phyloP scores from a whole-genome alignment of 1,140 invertebrate genomes.

The Drosophila aff. region DNA sequence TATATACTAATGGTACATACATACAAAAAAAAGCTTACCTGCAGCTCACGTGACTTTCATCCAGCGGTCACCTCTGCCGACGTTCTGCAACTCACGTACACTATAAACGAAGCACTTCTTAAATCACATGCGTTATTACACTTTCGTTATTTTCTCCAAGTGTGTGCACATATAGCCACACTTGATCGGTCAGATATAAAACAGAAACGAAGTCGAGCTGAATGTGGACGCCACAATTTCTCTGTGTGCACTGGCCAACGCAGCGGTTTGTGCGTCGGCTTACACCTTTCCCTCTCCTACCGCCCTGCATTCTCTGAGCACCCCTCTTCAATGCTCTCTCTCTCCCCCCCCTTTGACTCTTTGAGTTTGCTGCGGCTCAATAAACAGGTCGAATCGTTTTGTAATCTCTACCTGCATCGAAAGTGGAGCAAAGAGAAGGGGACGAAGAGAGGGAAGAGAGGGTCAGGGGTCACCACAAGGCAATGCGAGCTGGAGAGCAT shows the following conservation, averaged over 20 bases:
- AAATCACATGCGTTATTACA: not conserved
- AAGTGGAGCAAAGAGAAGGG: slow-evolving; percentile 63
- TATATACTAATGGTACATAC: too few species aligned
- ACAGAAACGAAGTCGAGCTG: slow-evolving; percentile 12
- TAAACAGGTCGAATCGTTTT: slow-evolving; percentile 61
- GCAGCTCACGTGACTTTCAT: not conserved
- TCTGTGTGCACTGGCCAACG: slow-evolving; percentile 37
- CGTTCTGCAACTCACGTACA: not conserved
- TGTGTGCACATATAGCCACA: not conserved
- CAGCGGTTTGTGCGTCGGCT: slow-evolving; percentile 31
- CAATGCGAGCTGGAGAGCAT: slow-evolving; percentile 22
- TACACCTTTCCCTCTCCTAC: not conserved
- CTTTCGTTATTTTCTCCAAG: not conserved
- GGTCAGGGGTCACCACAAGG: slow-evolving; percentile 49
- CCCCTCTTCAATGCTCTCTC: not conserved
- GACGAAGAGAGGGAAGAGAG: not conserved
- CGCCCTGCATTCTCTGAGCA: slow-evolving; percentile 8
- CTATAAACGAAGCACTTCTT: not conserved
- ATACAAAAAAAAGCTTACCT: not conserved
- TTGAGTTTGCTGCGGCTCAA: slow-evolving; percentile 31
- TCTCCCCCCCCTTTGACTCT: slow-evolving; percentile 10
- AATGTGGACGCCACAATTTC: slow-evolving; percentile 16
- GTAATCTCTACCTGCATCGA: slow-evolving; percentile 71
- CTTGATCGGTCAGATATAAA: slow-evolving; percentile 26
- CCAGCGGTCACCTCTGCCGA: not conserved